phyloP scores from a whole-genome alignment of 2,113 vertebrate species.

The Peromyscus polionotus region DNA sequence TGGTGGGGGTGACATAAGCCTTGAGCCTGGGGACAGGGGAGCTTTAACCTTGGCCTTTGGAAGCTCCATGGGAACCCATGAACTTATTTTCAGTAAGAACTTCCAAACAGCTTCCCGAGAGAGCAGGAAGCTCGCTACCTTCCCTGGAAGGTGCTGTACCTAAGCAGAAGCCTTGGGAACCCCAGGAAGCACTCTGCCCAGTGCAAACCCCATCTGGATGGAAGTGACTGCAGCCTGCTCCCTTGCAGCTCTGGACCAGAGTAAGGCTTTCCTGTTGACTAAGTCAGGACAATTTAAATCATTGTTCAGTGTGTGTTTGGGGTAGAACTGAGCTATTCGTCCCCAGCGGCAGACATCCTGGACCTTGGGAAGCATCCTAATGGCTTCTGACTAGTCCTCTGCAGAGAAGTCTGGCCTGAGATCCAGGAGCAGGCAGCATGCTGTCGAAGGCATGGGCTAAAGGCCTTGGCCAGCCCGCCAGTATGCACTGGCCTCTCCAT shows the following conservation, averaged over 20 bases:
- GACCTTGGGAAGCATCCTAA: neutral
- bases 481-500: neutral
- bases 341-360: neutral
- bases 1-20: neutral
- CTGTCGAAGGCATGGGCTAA: fast-evolving
- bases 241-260: too few relatives aligned
- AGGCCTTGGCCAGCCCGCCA: neutral
- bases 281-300: neutral
- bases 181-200: neutral
- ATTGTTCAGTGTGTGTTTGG: neutral
- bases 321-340: neutral
- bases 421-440: neutral
- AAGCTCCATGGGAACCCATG: neutral
- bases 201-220: neutral
- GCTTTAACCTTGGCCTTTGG: neutral
- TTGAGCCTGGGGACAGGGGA: neutral
- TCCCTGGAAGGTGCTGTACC: neutral
- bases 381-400: neutral
- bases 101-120: neutral
- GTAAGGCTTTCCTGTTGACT: neutral
- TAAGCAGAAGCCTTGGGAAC: neutral
- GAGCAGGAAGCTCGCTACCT: neutral
- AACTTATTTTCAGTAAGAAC: neutral
- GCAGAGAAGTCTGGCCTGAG: neutral
- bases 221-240: too few relatives aligned